phyloP scores from a whole-genome alignment of 2,113 vertebrate genomes.

The Apus apus region DNA sequence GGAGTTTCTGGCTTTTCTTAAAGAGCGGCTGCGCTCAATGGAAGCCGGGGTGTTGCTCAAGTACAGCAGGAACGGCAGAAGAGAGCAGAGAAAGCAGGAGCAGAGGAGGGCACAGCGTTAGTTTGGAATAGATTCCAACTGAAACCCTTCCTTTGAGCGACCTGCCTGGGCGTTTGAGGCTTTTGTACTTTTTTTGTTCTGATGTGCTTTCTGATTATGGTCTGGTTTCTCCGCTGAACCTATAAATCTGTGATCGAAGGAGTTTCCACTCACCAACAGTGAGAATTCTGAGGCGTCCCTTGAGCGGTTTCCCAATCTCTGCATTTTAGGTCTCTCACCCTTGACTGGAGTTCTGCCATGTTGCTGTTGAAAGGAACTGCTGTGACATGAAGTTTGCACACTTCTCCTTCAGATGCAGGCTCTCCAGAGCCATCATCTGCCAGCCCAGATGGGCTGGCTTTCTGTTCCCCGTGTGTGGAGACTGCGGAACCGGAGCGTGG shows the following conservation, averaged over 20 bases:
- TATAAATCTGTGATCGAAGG: not conserved
- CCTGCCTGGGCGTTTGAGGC: accelerated
- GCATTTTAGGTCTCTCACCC: not conserved
- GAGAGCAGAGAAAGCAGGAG: not conserved
- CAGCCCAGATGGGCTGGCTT: not conserved
- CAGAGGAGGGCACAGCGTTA: not conserved
- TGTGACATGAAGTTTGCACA: not conserved
- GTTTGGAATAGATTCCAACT: not conserved
- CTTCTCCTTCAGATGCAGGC: not conserved
- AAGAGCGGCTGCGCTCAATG: not conserved
- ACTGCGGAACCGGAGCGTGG: not conserved
- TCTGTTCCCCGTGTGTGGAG: not conserved
- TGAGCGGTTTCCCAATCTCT: not conserved
- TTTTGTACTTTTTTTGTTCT: not conserved
- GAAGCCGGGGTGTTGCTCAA: not conserved
- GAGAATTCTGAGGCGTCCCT: not conserved
- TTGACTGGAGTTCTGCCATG: not conserved
- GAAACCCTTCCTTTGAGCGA: not conserved
- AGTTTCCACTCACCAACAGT: not conserved
- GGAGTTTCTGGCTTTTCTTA: not conserved
- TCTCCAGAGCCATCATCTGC: not conserved
- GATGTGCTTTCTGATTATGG: not conserved
- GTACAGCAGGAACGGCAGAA: not conserved
- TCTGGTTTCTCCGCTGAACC: no score
- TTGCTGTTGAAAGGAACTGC: not conserved